These are phyloP conservation scores for Polyploca ridens DNA, from an alignment of 2,888 invertebrate genomes.

Conservation along the genomic window DNA sequence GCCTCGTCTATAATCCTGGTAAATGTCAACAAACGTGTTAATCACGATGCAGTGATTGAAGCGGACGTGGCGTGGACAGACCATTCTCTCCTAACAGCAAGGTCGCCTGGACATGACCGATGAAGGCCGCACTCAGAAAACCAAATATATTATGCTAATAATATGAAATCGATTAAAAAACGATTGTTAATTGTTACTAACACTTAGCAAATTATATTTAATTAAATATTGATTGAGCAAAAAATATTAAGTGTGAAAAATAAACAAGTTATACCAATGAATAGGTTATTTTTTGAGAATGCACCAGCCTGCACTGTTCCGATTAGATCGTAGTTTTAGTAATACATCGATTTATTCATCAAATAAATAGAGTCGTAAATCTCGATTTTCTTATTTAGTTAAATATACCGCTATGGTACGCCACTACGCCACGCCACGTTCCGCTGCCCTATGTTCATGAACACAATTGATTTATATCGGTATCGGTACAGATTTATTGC, in stretches of 20 bases:
- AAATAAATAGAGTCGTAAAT: conserved; percentile 33
- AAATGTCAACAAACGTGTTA: conserved; percentile 52
- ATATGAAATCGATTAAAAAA: conserved; percentile 31
- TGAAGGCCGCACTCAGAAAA: conserved; percentile 56
- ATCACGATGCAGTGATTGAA: conserved; percentile 47
- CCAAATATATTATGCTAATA: conserved; percentile 34
- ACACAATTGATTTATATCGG: conserved; percentile 52
- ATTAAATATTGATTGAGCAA: too few species aligned
- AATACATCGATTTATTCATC: conserved; percentile 25
- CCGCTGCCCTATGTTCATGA: conserved; percentile 35
- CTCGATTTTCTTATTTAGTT: conserved; percentile 30
- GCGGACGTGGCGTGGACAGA: conserved; percentile 55
- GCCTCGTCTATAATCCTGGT: conserved; percentile 36
- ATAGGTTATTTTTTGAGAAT: too few species aligned
- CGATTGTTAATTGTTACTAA: too few species aligned
- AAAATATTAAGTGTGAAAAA: too few species aligned
- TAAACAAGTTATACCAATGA: too few species aligned
- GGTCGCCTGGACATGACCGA: conserved; percentile 63
- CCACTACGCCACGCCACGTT: conserved; percentile 26
- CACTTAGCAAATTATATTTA: not conserved
- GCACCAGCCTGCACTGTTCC: too few species aligned
- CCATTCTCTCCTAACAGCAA: conserved; percentile 56
- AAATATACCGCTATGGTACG: conserved; percentile 26
- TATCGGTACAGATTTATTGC: conserved; percentile 47
- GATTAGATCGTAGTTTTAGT: not conserved